A percentile compares a stretch with the other conserved stretches of the same genome.
These are phyloP conservation scores for Aegithalos caudatus DNA, from an alignment of 2,113 vertebrate species.

Conservation along the genomic window DNA sequence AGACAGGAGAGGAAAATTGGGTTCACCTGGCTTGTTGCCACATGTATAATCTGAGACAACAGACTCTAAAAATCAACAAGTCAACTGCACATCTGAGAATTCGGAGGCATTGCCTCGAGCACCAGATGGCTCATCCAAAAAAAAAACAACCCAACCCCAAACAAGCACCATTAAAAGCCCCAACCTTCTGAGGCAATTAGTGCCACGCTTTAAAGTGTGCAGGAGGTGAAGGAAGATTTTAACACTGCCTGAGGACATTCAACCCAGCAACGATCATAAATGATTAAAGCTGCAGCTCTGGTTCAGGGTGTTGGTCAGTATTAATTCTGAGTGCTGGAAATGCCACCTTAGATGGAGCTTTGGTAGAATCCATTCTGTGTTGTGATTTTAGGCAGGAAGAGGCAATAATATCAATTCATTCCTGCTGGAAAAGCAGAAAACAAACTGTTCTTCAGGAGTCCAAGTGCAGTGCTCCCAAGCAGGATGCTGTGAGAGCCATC, in stretches of 20 bases:
- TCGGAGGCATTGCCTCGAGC: not conserved
- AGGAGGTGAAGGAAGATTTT: not conserved
- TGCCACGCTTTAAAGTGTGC: not conserved
- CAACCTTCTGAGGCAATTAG: not conserved
- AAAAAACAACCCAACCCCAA: not conserved
- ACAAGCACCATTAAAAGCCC: not conserved
- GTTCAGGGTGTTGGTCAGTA: not conserved
- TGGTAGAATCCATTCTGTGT: not conserved
- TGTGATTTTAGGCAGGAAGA: not conserved
- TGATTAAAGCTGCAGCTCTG: not conserved
- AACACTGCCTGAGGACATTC: not conserved
- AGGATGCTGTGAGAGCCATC: not conserved
- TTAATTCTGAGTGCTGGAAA: not conserved
- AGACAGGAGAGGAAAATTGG: not conserved
- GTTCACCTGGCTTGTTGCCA: not conserved
- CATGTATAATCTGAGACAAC: not conserved
- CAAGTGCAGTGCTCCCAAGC: rapidly evolving
- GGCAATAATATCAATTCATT: not conserved
- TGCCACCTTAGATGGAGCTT: not conserved
- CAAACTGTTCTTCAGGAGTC: not conserved
- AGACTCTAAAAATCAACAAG: not conserved
- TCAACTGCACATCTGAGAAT: not conserved
- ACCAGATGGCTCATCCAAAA: not conserved
- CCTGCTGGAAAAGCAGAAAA: not conserved
- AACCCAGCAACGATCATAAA: not conserved